Evolutionary conservation across 2,888 invertebrate genomes (phyloP).

Genomic region (Cerceris rybyensis): DNA sequence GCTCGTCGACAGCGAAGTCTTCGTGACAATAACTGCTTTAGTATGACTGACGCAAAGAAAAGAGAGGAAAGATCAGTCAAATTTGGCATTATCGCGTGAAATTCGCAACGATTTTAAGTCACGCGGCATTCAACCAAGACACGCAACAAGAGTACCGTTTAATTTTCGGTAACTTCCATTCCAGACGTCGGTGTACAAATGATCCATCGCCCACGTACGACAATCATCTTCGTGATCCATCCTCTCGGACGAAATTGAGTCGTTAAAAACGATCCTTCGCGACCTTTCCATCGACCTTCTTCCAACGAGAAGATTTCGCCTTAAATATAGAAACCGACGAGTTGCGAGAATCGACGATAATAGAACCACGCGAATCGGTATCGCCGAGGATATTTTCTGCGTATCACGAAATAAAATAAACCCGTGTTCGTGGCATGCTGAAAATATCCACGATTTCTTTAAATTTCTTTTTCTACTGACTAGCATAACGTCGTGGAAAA

Average conservation of each 20-base stretch:
- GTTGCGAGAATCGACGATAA: not conserved
- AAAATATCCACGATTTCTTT: too few relatives aligned
- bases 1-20: not conserved
- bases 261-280: not conserved
- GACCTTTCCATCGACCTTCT: constrained; percentile 6
- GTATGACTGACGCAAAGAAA: too few relatives aligned
- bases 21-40: not conserved
- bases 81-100: constrained; percentile 4
- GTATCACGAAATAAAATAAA: not conserved
- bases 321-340: not conserved
- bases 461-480: too few relatives aligned
- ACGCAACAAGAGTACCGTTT: constrained; percentile 18
- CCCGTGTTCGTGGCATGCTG: too few relatives aligned
- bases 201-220: constrained; percentile 7
- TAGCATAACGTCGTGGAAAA: too few relatives aligned
- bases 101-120: constrained; percentile 22
- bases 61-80: not conserved
- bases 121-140: not conserved
- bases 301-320: not conserved
- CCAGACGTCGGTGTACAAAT: not conserved
- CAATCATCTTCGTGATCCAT: not conserved
- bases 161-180: constrained; percentile 21
- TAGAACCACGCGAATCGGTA: not conserved
- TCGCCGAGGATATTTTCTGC: not conserved
- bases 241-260: not conserved